Evolutionary conservation across 2,797 vertebrate species (phyloP).

Genomic region (Cossypha caffra): DNA sequence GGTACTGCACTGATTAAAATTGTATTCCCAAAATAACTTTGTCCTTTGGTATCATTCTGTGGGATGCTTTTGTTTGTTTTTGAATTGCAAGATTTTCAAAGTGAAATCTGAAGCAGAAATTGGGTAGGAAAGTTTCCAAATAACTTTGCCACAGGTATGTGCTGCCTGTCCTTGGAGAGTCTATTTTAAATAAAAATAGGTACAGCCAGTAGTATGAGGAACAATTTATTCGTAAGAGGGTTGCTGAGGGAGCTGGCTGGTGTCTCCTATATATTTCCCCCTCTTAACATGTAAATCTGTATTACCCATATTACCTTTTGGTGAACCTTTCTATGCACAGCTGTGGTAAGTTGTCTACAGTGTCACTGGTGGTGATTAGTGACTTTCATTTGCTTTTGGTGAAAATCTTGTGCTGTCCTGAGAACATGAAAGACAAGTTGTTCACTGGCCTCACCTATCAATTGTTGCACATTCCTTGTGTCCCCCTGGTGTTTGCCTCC

Average conservation of each 20-base stretch:
- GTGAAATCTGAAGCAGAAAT: constrained; percentile 16
- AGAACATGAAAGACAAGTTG: not conserved
- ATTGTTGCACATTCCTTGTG: accelerated
- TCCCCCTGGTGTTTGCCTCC: not conserved
- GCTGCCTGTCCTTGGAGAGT: not conserved
- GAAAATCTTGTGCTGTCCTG: not conserved
- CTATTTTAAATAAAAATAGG: not conserved
- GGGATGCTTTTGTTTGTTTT: constrained; percentile 32
- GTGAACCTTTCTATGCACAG: not conserved
- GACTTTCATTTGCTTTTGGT: not conserved
- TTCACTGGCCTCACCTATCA: accelerated
- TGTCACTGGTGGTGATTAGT: not conserved
- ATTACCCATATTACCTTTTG: not conserved
- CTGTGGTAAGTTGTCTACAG: not conserved
- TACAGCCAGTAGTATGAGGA: not conserved
- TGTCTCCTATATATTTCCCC: not conserved
- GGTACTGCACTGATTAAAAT: constrained; percentile 55
- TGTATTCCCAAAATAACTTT: constrained; percentile 55
- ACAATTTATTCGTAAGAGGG: not conserved
- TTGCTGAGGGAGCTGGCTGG: not conserved
- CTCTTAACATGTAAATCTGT: not conserved
- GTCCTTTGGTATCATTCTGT: constrained; percentile 28
- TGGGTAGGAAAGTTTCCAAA: not conserved
- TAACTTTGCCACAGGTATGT: not conserved
- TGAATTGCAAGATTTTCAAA: constrained; percentile 18